Conservation (phyloP, 2,113 vertebrate species). For the Marmota flaviventris region DNA sequence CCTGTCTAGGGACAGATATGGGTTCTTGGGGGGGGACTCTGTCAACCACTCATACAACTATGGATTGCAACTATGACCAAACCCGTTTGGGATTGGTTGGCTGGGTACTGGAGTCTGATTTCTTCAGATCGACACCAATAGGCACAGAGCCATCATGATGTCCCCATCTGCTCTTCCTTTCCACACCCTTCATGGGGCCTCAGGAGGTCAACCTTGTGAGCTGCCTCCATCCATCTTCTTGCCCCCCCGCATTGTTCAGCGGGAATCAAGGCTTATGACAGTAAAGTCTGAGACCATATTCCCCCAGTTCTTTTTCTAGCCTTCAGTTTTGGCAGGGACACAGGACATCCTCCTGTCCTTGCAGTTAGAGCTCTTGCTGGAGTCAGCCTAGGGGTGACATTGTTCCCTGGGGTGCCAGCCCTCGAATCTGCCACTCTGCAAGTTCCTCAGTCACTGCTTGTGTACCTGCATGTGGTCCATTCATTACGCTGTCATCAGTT, state of each 20-base stretch:
- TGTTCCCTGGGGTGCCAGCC: no score
- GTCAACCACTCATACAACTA: accelerated
- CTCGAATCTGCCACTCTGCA: neutral
- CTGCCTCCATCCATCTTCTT: no score
- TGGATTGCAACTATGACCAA: no score
- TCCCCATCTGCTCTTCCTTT: neutral
- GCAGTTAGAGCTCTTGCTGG: no score
- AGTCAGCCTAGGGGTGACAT: neutral
- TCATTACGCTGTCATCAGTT: neutral
- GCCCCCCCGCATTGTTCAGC: no score
- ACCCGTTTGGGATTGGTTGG: neutral
- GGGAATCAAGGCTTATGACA: no score
- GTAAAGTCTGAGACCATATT: accelerated
- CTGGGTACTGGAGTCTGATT: neutral
- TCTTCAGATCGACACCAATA: neutral
- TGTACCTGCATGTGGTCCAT: accelerated
- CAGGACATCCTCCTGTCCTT: neutral
- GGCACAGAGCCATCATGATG: no score
- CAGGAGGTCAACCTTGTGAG: no score
- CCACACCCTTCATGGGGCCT: accelerated
- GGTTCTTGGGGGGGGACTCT: neutral
- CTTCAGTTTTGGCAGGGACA: no score
- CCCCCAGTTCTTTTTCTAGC: no score
- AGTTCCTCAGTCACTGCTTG: no score
- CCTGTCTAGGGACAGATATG: neutral